Evolutionary conservation across 2,113 vertebrate species (phyloP), one percentile per base, ranked within the genome.

Genomic region (Scatophagus argus): DNA sequence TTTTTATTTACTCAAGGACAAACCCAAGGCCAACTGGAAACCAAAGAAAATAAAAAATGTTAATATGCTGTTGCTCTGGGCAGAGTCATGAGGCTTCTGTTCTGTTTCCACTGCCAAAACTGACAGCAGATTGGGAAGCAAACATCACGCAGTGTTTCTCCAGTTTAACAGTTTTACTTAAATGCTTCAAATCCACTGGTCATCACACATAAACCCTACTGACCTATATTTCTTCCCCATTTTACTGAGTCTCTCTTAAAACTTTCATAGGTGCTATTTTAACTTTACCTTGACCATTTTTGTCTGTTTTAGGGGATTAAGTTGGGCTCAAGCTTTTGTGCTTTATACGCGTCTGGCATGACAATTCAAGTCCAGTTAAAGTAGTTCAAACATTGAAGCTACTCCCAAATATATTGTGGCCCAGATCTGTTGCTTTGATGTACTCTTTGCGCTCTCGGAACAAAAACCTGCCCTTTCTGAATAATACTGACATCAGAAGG

Each of bases 401-500:
- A 63, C 74, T 85, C 59, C 49, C 71, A 87, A 77, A 85, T 63
- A 77, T 58, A 86, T 52, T 73, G 65, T 66, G 79, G 67, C 74
- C 64, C 72, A 72, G 72, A 87, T 83, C 46, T 75, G 71, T 44
- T 73, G 55, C 63, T 77, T 78, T 79, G 78, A 77, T 80, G 60
- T 69, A 21, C 69, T 82, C 63, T 77, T 87, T 84, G 70, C 66
- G 66, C 62, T 74, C 47, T 16, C 32, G 11, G 76, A 64, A 31
- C 54, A 79, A 85, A 51, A 86, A 62, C 34, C 70, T 29, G 56
- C 14, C 27, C 71, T 68, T 65, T 79, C 70, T 73, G 62, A 85
- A 74, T 84, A 82, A 79, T 44, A 51, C 60, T 68, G 81, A 87
- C 82, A 87, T 67, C 82, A 86, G 84, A 84, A 54, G 78, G 62